phyloP scores from a whole-genome alignment of 2,797 vertebrate species.

The Chelon labrosus region DNA sequence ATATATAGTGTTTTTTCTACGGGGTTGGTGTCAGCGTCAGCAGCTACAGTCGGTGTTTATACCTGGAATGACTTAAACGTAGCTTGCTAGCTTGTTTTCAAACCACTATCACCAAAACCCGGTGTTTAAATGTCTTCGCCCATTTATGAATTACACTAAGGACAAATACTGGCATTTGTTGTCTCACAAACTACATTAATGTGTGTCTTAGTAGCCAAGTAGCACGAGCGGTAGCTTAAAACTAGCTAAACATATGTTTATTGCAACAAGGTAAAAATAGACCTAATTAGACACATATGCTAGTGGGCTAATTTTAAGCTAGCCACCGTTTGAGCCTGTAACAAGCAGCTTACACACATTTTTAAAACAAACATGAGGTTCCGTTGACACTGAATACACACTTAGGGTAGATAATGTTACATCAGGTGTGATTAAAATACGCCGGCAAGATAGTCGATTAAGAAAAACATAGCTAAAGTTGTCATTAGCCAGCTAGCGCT shows the following conservation, averaged over 20 bases:
- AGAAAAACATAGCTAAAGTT: constrained; percentile 20
- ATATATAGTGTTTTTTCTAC: too few relatives aligned
- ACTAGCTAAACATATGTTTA: not conserved
- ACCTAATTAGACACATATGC: constrained; percentile 48
- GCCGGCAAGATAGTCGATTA: accelerated
- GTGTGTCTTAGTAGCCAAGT: not conserved
- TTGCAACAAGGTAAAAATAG: constrained; percentile 8
- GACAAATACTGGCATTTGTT: not conserved
- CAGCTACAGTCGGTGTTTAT: not conserved
- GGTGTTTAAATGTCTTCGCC: not conserved
- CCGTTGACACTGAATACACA: accelerated
- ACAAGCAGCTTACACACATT: not conserved
- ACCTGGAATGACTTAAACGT: not conserved
- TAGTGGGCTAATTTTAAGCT: constrained; percentile 45
- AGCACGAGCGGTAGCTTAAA: not conserved
- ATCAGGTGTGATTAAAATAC: accelerated
- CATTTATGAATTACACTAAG: not conserved
- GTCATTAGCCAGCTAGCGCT: constrained; percentile 43
- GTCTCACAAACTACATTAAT: not conserved
- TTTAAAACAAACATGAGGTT: not conserved
- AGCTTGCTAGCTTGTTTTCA: constrained; percentile 17
- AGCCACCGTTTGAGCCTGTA: constrained; percentile 5
- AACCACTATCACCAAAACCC: constrained; percentile 1
- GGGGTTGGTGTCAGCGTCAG: not conserved
- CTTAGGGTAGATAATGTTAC: accelerated